phyloP scores from a whole-genome alignment of 2,113 vertebrate genomes.

The Syngnathus floridae region DNA sequence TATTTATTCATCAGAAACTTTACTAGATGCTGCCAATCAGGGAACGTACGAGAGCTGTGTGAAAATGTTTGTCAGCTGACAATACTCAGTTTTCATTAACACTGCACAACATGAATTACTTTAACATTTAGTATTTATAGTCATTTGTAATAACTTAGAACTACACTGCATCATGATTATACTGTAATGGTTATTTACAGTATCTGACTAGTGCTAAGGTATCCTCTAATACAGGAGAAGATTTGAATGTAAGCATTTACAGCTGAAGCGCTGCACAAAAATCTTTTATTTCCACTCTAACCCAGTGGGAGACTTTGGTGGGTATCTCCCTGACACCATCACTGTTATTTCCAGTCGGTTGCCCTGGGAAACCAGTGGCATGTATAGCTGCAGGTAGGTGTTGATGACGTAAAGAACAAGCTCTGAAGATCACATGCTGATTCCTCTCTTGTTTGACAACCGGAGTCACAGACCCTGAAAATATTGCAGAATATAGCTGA shows the following conservation, averaged over 20 bases:
- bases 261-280: conserved; percentile 8
- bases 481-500: background rate
- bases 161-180: background rate
- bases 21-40: background rate
- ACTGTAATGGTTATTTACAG: background rate
- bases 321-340: conserved; percentile 39
- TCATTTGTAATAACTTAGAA: background rate
- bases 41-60: background rate
- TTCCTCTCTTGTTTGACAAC: conserved; percentile 40
- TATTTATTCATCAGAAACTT: background rate
- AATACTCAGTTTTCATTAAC: background rate
- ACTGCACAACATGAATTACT: background rate
- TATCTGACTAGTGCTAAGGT: background rate
- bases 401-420: conserved; percentile 32
- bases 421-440: conserved; percentile 38
- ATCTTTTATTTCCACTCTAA: conserved; percentile 19
- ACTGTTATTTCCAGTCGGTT: conserved; percentile 50
- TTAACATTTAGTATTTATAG: background rate
- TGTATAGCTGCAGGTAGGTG: conserved; percentile 49
- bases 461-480: conserved; percentile 1
- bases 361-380: conserved; percentile 52
- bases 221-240: background rate
- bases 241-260: conserved; percentile 17
- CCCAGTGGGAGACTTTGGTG: conserved; percentile 24
- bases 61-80: background rate